Evolutionary conservation across 2,888 invertebrate genomes (phyloP).

Genomic region (Polia nebulosa): DNA sequence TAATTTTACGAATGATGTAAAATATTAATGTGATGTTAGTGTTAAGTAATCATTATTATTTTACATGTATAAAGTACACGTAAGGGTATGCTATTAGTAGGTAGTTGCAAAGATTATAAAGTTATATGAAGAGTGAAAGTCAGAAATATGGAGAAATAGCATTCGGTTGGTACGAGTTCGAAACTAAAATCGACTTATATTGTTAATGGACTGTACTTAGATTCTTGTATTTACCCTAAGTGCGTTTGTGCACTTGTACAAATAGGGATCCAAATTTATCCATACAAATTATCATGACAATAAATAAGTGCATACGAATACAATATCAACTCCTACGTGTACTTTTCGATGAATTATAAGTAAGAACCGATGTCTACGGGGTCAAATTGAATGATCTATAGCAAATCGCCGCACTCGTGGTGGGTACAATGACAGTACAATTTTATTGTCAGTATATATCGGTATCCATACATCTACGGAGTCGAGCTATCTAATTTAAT

Average conservation of each 20-base stretch:
- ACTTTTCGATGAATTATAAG: constrained; percentile 36
- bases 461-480: neutral
- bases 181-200: neutral
- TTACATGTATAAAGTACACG: constrained; percentile 43
- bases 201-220: neutral
- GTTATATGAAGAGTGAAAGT: neutral
- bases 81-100: constrained; percentile 29
- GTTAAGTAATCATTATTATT: neutral
- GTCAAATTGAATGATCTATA: neutral
- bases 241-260: neutral
- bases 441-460: no score
- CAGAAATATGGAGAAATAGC: neutral
- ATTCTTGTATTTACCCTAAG: neutral
- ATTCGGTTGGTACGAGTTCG: neutral
- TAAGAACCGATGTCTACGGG: constrained; percentile 38
- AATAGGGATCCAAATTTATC: no score
- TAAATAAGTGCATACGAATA: neutral
- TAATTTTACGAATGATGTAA: neutral
- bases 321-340: constrained; percentile 36
- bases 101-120: neutral
- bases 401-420: neutral
- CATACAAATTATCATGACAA: neutral
- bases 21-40: neutral
- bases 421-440: neutral
- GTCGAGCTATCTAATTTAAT: neutral